A percentile compares a stretch with the other conserved stretches of the same genome.
phyloP scores from a whole-genome alignment of 1,140 invertebrate species.

The Cydia pomonella region DNA sequence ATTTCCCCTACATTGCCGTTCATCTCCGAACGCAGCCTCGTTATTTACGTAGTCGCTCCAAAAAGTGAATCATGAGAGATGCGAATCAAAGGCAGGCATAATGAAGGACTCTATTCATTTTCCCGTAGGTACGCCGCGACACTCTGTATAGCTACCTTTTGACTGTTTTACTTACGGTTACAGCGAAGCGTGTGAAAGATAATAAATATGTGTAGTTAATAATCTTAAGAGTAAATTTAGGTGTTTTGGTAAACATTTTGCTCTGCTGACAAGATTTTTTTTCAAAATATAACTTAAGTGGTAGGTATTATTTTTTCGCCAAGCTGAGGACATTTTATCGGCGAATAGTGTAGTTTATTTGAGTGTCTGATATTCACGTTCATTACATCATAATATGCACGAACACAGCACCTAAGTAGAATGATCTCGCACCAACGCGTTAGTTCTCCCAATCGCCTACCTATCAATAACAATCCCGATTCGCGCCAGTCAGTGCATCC shows the following conservation, averaged over 20 bases:
- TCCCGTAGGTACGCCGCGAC: background rate
- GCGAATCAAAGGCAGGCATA: slow-evolving; percentile 72
- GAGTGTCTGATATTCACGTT: no score
- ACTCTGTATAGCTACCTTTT: background rate
- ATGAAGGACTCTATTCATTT: slow-evolving; percentile 69
- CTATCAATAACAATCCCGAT: background rate
- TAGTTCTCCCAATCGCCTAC: background rate
- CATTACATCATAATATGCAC: no score
- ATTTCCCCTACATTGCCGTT: background rate
- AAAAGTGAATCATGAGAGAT: slow-evolving; percentile 76
- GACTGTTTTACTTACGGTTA: background rate
- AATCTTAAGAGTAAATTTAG: no score
- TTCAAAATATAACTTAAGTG: no score
- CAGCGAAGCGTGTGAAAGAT: background rate
- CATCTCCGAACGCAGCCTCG: background rate
- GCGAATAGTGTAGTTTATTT: no score
- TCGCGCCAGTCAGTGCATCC: background rate
- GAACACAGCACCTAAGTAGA: no score
- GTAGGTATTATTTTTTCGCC: no score
- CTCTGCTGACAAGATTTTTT: no score
- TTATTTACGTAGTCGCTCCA: slow-evolving; percentile 43
- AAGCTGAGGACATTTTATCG: no score
- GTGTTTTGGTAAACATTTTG: no score
- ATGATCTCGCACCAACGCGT: background rate
- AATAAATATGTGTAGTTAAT: background rate